Base-by-base conservation (phyloP, 2,888 invertebrate genomes). In the Graphium colonna region DNA sequence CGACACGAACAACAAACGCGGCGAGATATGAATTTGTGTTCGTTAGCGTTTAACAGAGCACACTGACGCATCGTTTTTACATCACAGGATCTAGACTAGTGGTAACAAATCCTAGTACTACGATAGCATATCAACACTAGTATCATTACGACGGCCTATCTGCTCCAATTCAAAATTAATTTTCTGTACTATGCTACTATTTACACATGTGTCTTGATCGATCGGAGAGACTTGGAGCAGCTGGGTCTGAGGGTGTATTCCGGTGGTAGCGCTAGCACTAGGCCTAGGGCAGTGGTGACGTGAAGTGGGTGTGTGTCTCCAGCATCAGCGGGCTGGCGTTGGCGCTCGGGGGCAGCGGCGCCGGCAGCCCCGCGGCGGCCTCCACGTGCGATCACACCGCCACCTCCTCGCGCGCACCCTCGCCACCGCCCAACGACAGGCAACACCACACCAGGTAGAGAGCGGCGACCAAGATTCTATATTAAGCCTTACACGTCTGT, bases 271-370 rank as follows among this genome's bases (percentile, higher is more conserved):
- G 68, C n/a, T n/a, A n/a, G n/a, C n/a, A 70, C 71, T n/a, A 13
- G 4, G 36, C 79, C 74, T 46, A 82, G 85, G 85, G 85, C 79
- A 80, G 77, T 86, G 87, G 87, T 90, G 87, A 89, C 83, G 77
- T 21, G 21, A n/a, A n/a, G 21, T 87, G 79, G 86, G 85, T 82
- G 73, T 88, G 89, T 89, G 84, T 90, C 86, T 82, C 75, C 90
- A 91, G 91, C 82, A 90, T 90, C 86, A 88, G 78, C 88, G 90
- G 90, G 73, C 67, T 90, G 90, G 91, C 90, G 82, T 67, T 90
- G 87, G 91, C 91, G 78, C 84, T 91, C 71, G 90, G 89, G 63
- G 78, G 89, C 70, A 87, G 83, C 79, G 77, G 86, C 58, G 74
- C 79, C 40, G 82, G 83, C 79, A 87, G 85, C 58, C 86, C 86